Conservation (phyloP, 2,797 vertebrate species). For the Anguilla marmorata region DNA sequence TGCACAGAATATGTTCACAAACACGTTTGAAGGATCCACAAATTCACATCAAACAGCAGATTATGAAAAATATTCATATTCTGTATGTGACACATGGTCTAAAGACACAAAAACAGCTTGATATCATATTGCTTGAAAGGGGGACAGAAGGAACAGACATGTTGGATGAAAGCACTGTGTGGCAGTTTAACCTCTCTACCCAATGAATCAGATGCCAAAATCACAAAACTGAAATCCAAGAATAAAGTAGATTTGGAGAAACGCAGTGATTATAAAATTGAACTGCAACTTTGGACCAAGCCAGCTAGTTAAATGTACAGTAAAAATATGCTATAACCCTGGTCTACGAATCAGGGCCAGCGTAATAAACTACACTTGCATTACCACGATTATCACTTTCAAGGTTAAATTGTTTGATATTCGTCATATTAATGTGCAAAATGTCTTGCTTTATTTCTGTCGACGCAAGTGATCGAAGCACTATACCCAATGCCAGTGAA, state of each 20-base stretch:
- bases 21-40: no score
- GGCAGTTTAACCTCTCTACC: neutral
- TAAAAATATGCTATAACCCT: neutral
- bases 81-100: neutral
- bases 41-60: no score
- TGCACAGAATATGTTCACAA: neutral
- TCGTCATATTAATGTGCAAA: neutral
- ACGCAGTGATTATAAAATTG: neutral
- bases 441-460: neutral
- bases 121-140: neutral
- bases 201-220: neutral
- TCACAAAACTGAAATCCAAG: neutral
- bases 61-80: neutral
- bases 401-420: neutral
- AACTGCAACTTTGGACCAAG: neutral
- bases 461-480: neutral
- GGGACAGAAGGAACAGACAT: neutral
- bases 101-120: neutral
- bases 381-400: neutral
- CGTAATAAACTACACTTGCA: neutral
- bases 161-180: neutral
- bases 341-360: neutral
- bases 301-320: neutral
- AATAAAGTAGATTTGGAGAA: neutral
- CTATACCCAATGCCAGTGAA: neutral